These are phyloP conservation scores for Platalea minor DNA, from an alignment of 2,797 vertebrate species.

Conservation along the genomic window DNA sequence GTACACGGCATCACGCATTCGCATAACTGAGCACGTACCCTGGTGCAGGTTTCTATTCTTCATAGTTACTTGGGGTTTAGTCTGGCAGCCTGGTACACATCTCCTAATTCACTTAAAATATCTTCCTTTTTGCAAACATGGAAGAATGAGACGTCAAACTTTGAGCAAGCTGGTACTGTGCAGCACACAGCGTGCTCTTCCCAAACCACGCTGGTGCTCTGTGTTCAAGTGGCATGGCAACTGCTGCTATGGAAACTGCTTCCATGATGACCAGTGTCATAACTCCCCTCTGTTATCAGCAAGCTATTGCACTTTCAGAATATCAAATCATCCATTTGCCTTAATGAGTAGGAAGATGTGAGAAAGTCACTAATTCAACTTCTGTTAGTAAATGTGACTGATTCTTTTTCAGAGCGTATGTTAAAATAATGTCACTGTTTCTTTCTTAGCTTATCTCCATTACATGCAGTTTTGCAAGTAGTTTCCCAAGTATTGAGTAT, in stretches of 20 bases:
- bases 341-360: background rate
- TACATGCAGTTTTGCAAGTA: background rate
- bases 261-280: background rate
- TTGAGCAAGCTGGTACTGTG: background rate
- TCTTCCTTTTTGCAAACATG: background rate
- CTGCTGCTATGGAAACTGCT: slow-evolving; percentile 5
- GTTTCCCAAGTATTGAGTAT: background rate
- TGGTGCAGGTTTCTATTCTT: background rate
- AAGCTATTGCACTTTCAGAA: background rate
- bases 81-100: background rate
- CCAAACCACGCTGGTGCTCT: rapidly evolving
- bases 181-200: rapidly evolving
- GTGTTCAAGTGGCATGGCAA: background rate
- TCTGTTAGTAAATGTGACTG: background rate
- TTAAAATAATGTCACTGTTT: background rate
- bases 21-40: rapidly evolving
- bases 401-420: background rate
- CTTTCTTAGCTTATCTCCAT: background rate
- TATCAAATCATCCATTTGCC: background rate
- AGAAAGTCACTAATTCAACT: background rate
- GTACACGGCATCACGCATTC: rapidly evolving
- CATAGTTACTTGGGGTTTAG: rapidly evolving
- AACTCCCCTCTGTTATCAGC: background rate
- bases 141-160: background rate
- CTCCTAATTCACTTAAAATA: background rate